Conservation (phyloP, 2,113 vertebrate species). For the Arvicanthis niloticus region DNA sequence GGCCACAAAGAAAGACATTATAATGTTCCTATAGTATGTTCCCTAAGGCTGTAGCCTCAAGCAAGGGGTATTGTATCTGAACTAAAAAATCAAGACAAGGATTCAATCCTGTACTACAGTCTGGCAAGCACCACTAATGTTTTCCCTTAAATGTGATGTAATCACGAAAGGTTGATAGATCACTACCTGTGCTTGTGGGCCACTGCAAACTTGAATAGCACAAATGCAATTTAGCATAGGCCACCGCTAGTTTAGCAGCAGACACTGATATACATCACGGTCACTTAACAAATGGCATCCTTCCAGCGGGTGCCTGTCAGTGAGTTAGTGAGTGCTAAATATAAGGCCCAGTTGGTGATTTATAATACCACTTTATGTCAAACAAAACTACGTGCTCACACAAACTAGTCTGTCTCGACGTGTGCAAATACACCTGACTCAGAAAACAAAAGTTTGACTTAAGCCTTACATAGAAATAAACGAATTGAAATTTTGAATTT, state of each 20-base stretch:
- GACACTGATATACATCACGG: constrained; percentile 61
- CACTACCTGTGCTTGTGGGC: not conserved
- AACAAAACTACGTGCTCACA: constrained; percentile 58
- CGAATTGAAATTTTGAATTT: constrained; percentile 61
- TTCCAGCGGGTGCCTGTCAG: constrained; percentile 45
- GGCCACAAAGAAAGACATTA: not conserved
- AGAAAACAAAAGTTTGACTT: constrained; percentile 58
- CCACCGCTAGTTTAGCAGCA: constrained; percentile 52
- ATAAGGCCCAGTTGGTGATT: constrained; percentile 56
- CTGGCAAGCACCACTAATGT: not conserved
- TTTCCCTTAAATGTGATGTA: constrained; percentile 54
- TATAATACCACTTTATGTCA: constrained; percentile 58
- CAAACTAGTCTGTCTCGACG: not conserved
- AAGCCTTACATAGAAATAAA: constrained; percentile 63
- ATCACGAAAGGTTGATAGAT: constrained; percentile 45
- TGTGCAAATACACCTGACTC: constrained; percentile 42
- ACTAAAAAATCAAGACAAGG: constrained; percentile 36
- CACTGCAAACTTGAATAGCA: constrained; percentile 55
- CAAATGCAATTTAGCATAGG: constrained; percentile 52
- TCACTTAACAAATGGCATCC: constrained; percentile 57
- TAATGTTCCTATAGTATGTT: constrained; percentile 13
- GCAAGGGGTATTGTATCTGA: constrained; percentile 2
- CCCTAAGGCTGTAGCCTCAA: constrained; percentile 15
- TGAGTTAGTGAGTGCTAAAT: constrained; percentile 51
- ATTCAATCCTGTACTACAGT: constrained; percentile 40